Conservation (phyloP, 2,113 vertebrate genomes). For the Tonatia bakeri region DNA sequence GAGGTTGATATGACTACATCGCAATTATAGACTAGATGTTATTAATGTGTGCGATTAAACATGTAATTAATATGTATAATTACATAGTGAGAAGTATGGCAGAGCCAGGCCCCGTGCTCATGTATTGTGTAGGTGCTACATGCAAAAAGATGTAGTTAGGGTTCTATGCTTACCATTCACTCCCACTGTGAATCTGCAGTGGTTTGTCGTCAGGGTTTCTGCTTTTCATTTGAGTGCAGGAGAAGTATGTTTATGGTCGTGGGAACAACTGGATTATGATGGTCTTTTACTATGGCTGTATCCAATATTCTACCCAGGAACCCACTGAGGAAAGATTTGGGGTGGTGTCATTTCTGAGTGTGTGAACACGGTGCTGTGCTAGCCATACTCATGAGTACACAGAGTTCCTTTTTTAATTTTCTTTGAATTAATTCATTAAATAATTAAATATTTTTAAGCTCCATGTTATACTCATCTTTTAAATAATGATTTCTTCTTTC, state of each 20-base stretch:
- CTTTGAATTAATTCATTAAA: background rate
- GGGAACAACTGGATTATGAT: background rate
- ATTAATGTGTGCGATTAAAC: constrained; percentile 80
- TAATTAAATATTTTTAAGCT: background rate
- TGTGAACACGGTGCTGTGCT: background rate
- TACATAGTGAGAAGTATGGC: background rate
- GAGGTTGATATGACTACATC: constrained; percentile 78
- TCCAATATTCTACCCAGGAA: background rate
- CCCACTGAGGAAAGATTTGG: background rate
- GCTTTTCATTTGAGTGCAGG: background rate
- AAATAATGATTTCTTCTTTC: background rate
- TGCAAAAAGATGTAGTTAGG: background rate
- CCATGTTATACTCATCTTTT: background rate
- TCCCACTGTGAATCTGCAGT: constrained; percentile 34
- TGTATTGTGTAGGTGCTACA: background rate
- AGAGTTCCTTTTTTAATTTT: background rate
- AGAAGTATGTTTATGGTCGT: constrained; percentile 37
- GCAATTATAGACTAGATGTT: constrained; percentile 76
- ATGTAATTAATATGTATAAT: constrained; percentile 77
- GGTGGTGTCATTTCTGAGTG: background rate
- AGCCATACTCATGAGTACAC: background rate
- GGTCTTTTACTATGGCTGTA: background rate
- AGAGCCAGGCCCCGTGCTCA: background rate
- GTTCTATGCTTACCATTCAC: constrained; percentile 5
- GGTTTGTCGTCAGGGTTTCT: background rate